These are phyloP conservation scores for Eurytoma adleriae DNA, from an alignment of 2,888 invertebrate genomes.

Conservation along the genomic window DNA sequence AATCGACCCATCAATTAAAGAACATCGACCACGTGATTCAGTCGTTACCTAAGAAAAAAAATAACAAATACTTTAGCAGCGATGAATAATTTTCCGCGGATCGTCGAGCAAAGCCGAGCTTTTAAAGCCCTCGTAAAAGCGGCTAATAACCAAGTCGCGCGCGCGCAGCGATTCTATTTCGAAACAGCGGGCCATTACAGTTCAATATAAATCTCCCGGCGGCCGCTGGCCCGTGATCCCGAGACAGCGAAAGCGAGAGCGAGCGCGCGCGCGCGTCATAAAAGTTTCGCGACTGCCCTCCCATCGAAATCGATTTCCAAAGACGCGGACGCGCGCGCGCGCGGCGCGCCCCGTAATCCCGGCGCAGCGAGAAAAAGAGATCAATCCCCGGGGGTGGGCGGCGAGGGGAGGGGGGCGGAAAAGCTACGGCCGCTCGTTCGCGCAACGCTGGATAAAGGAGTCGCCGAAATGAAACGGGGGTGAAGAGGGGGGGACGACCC, in stretches of 20 bases:
- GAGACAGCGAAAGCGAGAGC: slow-evolving; percentile 4
- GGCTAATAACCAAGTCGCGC: background rate
- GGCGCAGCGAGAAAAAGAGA: background rate
- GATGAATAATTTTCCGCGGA: too few relatives aligned
- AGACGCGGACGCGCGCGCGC: background rate
- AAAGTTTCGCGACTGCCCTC: background rate
- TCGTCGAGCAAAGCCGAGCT: background rate
- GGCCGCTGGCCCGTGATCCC: background rate
- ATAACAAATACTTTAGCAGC: too few relatives aligned
- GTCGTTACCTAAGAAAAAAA: too few relatives aligned
- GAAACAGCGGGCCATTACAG: background rate
- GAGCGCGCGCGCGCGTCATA: background rate
- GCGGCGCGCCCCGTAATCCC: slow-evolving; percentile 7
- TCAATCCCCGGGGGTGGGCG: background rate
- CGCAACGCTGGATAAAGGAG: too few relatives aligned
- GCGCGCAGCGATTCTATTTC: background rate
- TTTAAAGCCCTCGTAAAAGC: background rate
- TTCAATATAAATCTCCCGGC: slow-evolving; percentile 5
- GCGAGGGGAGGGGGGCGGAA: background rate
- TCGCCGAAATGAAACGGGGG: too few relatives aligned
- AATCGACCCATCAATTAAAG: too few relatives aligned
- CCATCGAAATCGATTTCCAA: background rate
- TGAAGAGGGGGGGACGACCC: too few relatives aligned
- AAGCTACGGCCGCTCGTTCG: too few relatives aligned
- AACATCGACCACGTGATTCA: too few relatives aligned